These are phyloP conservation scores for Nebria ingens DNA, from an alignment of 1,140 invertebrate species.

Conservation along the genomic window DNA sequence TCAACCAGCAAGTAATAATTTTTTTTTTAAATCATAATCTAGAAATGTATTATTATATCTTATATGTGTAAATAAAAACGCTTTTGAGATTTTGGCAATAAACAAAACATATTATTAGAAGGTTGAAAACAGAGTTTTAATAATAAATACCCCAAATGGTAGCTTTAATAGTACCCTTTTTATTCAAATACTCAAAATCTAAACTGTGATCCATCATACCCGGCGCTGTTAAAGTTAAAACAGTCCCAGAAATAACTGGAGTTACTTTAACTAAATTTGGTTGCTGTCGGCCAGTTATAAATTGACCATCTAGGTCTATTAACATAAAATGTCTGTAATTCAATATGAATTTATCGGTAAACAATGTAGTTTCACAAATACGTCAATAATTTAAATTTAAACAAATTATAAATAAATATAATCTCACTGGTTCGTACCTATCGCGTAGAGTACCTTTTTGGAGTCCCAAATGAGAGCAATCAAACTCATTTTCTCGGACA, in stretches of 20 bases:
- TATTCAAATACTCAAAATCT: conserved; percentile 38
- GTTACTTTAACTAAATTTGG: conserved; percentile 42
- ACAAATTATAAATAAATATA: not conserved
- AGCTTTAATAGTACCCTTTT: conserved; percentile 31
- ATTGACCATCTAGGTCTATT: conserved; percentile 37
- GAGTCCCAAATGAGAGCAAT: conserved; percentile 38
- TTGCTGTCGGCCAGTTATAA: conserved; percentile 39
- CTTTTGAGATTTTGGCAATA: too few relatives aligned
- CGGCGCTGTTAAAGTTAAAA: conserved; percentile 36
- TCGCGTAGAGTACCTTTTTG: conserved; percentile 40
- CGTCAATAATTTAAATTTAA: not conserved
- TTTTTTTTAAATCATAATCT: too few relatives aligned
- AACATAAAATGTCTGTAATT: conserved; percentile 37
- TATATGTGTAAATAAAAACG: too few relatives aligned
- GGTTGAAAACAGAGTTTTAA: too few relatives aligned
- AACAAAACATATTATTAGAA: too few relatives aligned
- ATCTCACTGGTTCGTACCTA: conserved; percentile 19
- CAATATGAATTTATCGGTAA: not conserved
- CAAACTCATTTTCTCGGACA: conserved; percentile 29
- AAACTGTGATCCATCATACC: conserved; percentile 40
- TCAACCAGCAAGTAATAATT: conserved; percentile 10
- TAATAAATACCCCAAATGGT: conserved; percentile 39
- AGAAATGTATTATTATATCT: too few relatives aligned
- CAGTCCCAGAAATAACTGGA: conserved; percentile 35
- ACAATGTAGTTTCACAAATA: not conserved